phyloP scores from a whole-genome alignment of 2,888 invertebrate species.

The Dichetophora obliterata region DNA sequence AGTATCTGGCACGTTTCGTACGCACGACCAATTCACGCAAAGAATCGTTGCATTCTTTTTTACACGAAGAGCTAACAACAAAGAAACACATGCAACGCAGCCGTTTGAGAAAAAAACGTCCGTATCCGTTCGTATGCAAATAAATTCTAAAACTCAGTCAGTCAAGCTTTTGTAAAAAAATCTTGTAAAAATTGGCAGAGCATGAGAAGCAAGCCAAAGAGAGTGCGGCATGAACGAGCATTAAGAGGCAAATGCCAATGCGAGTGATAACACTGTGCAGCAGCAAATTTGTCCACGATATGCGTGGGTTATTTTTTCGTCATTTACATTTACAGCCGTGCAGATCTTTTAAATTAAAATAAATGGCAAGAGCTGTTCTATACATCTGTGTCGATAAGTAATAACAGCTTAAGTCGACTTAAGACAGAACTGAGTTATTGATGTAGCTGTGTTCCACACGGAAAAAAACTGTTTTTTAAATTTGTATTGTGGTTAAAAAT shows the following conservation, averaged over 20 bases:
- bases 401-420: too few species aligned
- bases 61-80: neutral
- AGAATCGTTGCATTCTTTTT: constrained; percentile 17
- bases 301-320: neutral
- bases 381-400: too few species aligned
- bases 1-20: constrained; percentile 35
- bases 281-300: neutral
- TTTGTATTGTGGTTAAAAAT: too few species aligned
- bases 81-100: neutral
- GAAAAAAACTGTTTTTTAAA: too few species aligned
- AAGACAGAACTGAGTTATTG: too few species aligned
- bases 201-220: neutral
- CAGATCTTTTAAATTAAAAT: too few species aligned
- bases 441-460: too few species aligned
- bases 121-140: constrained; percentile 57
- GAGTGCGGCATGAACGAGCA: neutral
- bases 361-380: too few species aligned
- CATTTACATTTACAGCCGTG: too few species aligned
- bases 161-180: neutral
- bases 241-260: neutral
- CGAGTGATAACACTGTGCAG: neutral
- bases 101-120: constrained; percentile 45
- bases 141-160: constrained; percentile 52
- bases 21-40: constrained; percentile 28
- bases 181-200: constrained; percentile 16